Conservation (phyloP, 1,140 invertebrate species). For the Drosophila eugracilis region DNA sequence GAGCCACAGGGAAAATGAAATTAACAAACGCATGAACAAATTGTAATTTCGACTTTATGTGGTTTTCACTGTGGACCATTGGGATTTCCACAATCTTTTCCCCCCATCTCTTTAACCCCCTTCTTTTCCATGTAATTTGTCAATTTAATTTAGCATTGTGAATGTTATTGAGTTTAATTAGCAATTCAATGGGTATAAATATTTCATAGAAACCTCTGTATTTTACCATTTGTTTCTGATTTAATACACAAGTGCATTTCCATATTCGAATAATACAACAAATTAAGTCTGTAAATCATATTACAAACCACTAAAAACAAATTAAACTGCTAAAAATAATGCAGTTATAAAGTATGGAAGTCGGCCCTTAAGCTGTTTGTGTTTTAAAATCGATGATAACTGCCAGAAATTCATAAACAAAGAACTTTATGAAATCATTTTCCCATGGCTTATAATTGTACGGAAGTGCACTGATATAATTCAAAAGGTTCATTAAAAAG, state of each 20-base stretch:
- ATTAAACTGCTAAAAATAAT: neutral
- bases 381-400: neutral
- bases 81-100: no score
- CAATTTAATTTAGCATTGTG: conserved; percentile 66
- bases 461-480: conserved; percentile 3
- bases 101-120: no score
- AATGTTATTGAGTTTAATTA: conserved; percentile 67
- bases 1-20: conserved; percentile 36
- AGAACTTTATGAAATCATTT: neutral
- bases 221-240: conserved; percentile 10
- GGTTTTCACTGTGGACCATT: conserved; percentile 42
- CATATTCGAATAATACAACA: neutral
- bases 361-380: neutral
- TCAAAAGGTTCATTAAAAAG: conserved; percentile 16
- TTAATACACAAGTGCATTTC: conserved; percentile 6
- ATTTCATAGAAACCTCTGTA: conserved; percentile 34
- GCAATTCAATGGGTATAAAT: conserved; percentile 55
- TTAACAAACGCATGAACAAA: conserved; percentile 42
- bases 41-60: conserved; percentile 53
- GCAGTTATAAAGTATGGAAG: no score
- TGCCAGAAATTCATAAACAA: conserved; percentile 2
- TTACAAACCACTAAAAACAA: no score
- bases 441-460: no score
- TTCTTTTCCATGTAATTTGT: conserved; percentile 66
- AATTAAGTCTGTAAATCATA: neutral